phyloP scores from a whole-genome alignment of 2,888 invertebrate genomes.

The Acronicta leporina region DNA sequence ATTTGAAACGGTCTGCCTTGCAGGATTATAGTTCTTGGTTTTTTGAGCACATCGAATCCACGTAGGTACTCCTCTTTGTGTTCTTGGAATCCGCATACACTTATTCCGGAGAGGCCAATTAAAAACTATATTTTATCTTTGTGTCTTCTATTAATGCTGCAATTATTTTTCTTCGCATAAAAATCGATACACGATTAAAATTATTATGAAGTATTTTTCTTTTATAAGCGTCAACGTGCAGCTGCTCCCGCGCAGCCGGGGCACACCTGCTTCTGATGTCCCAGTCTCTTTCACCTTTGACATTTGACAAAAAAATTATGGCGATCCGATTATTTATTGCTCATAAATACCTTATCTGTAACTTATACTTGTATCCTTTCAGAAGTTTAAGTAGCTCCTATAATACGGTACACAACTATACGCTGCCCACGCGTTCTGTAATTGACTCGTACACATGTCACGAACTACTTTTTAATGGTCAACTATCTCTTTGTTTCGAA shows the following conservation, averaged over 20 bases:
- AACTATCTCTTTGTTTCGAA: constrained; percentile 61
- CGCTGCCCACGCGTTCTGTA: constrained; percentile 48
- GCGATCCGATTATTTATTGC: constrained; percentile 54
- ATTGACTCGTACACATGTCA: constrained; percentile 63
- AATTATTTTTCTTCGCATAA: constrained; percentile 53
- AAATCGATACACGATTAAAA: constrained; percentile 60
- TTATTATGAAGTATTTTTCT: constrained; percentile 60
- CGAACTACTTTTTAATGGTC: constrained; percentile 58
- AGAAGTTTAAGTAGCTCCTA: constrained; percentile 36
- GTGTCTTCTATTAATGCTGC: constrained; percentile 42
- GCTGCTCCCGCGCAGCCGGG: constrained; percentile 62
- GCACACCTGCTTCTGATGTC: constrained; percentile 75
- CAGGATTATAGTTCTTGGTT: constrained; percentile 49
- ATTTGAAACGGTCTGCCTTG: constrained; percentile 53
- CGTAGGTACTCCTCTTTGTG: constrained; percentile 42
- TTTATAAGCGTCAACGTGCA: constrained; percentile 65
- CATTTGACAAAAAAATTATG: constrained; percentile 71
- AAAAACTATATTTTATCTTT: constrained; percentile 40
- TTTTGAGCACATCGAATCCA: constrained; percentile 52
- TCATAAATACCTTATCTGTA: constrained; percentile 47
- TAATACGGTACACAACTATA: constrained; percentile 39
- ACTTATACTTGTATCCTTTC: constrained; percentile 28
- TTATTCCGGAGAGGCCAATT: constrained; percentile 46
- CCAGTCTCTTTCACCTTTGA: constrained; percentile 77
- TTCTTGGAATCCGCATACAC: constrained; percentile 54